Evolutionary conservation across 2,888 invertebrate genomes (phyloP), one percentile per base, ranked within the genome.

Genomic region (Endotricha flammealis): DNA sequence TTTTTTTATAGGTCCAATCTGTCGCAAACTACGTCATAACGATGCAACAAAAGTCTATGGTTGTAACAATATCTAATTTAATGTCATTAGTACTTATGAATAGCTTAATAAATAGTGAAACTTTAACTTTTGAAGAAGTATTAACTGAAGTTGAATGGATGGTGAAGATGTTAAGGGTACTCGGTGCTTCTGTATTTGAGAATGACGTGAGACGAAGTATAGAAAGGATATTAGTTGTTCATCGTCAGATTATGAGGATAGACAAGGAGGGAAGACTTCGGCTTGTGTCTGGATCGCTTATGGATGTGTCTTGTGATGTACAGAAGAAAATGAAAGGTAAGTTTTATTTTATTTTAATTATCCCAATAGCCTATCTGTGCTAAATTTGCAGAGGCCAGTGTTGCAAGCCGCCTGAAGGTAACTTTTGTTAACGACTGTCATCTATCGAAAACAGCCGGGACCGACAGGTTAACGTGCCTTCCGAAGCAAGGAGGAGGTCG

Each of bases 61-160:
- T 93, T 1, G 88, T 93, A 9, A 92, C 91, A 0, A 89, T 92
- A 12, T 92, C 95, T 33, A 94, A 95, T 68, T 61, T 95, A 29
- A 73, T 94, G n/a, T 89, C 94, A 1, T 57, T 91, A 31, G 79
- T 90, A 1, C 64, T 92, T 46, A 90, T 88, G 79, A 86, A 85
- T 52, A 83, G 87, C 58, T 54, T 86, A 34, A 75, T 68, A 44
- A 68, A 57, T 12, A 64, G 74, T 16, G 50, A 71, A 30, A 62
- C 71, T 2, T 69, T 90, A 33, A 61, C 57, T 3, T 56, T 87
- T 4, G 77, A 88, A 4, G 74, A 86, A 16, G 69, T 91, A 2
- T 39, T 83, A 1, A 40, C 59, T 12, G 89, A 91, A 53, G 82
- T 91, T 9, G 56, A 64, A 5, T 90, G 90, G 89, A 65, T 90